phyloP scores from a whole-genome alignment of 1,140 invertebrate genomes.

The Alviniconcha marisindica region DNA sequence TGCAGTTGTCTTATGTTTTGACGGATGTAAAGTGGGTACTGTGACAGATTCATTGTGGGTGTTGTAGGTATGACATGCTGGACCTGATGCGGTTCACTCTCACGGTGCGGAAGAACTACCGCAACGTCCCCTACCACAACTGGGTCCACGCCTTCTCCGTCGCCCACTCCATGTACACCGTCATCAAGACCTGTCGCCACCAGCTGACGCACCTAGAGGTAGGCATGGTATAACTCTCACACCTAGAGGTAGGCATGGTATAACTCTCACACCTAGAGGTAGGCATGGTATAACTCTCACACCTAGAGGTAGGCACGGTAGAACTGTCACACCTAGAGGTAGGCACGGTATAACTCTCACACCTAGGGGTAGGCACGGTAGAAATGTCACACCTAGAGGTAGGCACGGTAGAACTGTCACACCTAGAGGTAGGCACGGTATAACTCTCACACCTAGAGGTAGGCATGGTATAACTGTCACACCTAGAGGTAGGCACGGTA shows the following conservation, averaged over 20 bases:
- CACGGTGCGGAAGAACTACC: conserved; percentile 90
- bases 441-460: too few species aligned
- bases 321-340: too few species aligned
- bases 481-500: too few species aligned
- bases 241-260: conserved; percentile 78
- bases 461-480: too few species aligned
- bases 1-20: too few species aligned
- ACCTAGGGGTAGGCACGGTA: too few species aligned
- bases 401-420: too few species aligned
- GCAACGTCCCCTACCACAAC: conserved; percentile 88
- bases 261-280: conserved; percentile 81
- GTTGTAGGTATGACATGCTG: conserved; percentile 75
- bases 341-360: too few species aligned
- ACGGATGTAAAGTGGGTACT: too few species aligned
- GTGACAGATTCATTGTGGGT: too few species aligned
- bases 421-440: too few species aligned
- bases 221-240: conserved; percentile 55
- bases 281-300: conserved; percentile 55
- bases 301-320: conserved; percentile 78
- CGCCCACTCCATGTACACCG: conserved; percentile 88
- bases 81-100: conserved; percentile 85
- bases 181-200: conserved; percentile 81
- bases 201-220: conserved; percentile 82
- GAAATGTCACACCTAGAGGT: too few species aligned
- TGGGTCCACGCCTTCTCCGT: conserved; percentile 91